Percentiles rank a stretch among this genome's conserved stretches.
Evolutionary conservation across 2,113 vertebrate genomes (phyloP).

Genomic region (Spheniscus mendiculus): DNA sequence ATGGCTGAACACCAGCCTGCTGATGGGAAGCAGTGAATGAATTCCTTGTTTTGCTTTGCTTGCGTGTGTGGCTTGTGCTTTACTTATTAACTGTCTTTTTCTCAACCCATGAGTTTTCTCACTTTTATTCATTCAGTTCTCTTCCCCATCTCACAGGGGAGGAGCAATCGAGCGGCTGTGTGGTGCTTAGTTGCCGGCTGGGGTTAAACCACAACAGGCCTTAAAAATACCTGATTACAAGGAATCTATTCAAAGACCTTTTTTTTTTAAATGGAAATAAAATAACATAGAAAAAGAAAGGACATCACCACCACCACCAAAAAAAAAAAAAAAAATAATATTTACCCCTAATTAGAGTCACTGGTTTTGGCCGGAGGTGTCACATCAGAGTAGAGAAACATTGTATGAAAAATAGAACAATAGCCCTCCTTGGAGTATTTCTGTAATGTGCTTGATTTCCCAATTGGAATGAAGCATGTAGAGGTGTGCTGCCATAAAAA

Average conservation of each 20-base stretch:
- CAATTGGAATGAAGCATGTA: not conserved
- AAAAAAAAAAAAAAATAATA: not conserved
- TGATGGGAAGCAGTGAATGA: too few relatives aligned
- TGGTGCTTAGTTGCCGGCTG: too few relatives aligned
- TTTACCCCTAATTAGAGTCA: not conserved
- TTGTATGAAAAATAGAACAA: not conserved
- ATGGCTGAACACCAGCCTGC: too few relatives aligned
- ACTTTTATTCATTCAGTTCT: too few relatives aligned
- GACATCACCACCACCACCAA: fast-evolving
- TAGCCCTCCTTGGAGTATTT: not conserved
- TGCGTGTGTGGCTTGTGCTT: too few relatives aligned
- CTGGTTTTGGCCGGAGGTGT: not conserved
- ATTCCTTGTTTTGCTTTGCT: too few relatives aligned
- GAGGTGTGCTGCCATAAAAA: not conserved
- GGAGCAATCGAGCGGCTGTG: too few relatives aligned
- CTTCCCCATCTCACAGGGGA: too few relatives aligned
- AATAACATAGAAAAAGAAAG: not conserved
- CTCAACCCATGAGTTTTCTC: too few relatives aligned
- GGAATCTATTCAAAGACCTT: not conserved
- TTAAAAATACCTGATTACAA: slow-evolving; percentile 21
- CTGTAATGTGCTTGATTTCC: not conserved
- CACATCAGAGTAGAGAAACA: not conserved
- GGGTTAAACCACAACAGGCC: too few relatives aligned
- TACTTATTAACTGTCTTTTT: too few relatives aligned
- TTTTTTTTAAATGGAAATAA: not conserved